Base-by-base conservation (phyloP, 2,797 vertebrate species). In the Peromyscus melanophrys region DNA sequence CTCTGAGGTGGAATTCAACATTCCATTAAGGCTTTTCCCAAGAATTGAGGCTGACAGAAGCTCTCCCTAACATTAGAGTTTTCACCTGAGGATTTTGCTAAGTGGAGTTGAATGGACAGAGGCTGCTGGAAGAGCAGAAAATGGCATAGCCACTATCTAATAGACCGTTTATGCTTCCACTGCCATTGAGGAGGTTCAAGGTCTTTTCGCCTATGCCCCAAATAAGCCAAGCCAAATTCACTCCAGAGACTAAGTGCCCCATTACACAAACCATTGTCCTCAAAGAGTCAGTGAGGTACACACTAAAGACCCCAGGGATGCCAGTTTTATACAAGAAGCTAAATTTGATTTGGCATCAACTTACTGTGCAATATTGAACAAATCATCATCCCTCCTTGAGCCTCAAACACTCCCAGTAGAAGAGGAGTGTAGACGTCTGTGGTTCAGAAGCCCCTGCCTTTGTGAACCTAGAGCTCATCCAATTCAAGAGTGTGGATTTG, bases 21-120 rank as follows among this genome's bases (percentile, higher is more conserved):
- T 84, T 43, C n/a, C 57, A 19, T 80, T 75, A 90, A 90, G 63
- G 59, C 61, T 94, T 94, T 94, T 73, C 82, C 93, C 75, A 37
- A 87, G 49, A 94, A 29, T 78, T 61, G 61, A 90, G 52, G 65
- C 55, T 95, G 61, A 81, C 65, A 92, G 84, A 94, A 93, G 21
- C 31, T 89, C 43, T 93, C 10, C 84, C 85, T 31, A 88, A 52
- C 46, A 81, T 77, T 52, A 92, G 71, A 69, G 31, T 75, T 89
- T 92, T 94, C 78, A 85, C 76, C 89, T 87, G 84, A 75, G 43
- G 85, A 89, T 23, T 83, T 71, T 96, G 52, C 34, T 95, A 92
- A 96, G 49, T 67, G 59, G 80, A 97, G 17, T 63, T 31, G 19
- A 55, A 83, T 52, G 23, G 80, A 96, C 40, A 29, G 52, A 34